Evolutionary conservation across 2,113 vertebrate genomes (phyloP), one percentile per base, ranked within the genome.

Genomic region (Heloderma charlesbogerti): DNA sequence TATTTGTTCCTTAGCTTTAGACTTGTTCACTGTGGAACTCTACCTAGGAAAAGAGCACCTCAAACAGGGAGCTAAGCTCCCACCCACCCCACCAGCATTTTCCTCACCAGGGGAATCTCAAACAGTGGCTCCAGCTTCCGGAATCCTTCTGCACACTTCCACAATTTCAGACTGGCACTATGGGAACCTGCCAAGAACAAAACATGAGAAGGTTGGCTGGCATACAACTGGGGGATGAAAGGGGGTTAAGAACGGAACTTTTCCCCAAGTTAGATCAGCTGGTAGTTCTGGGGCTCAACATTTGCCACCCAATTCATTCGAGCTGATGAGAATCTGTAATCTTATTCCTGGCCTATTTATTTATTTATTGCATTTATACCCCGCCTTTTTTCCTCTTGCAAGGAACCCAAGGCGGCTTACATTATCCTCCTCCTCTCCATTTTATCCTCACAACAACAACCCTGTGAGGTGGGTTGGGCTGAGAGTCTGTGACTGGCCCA

Each of bases 111-210:
- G 1, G 99, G 98, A 69, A 99, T 93, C 29, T 96, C 97, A 84
- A 97, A 99, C 8, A 99, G 97, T 2, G 91, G 98, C 91, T 98
- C 95, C 89, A 99, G 95, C n/a, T 94, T 96, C 77, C 98, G 97
- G 95, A 98, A 99, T 87, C 98, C 97, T 78, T 98, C 98, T 0
- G 97, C 96, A 18, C 98, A 99, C 90, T 97, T 98, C 99, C 99
- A 99, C 89, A 99, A 96, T 84, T 98, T 98, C 93, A 99, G 96
- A 0, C 94, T 92, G 1, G 97, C 96, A 7, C 97, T 98, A 94
- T 99, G 98, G 83, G 99, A 99, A 88, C 99, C 99, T 99, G 94
- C 1, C n/a, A 69, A 27, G 27, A 81, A 18, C 71, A 87, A 78
- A 74, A 13, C 2, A 31, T 1, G 18, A 20, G 13, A 40, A 12